Evolutionary conservation across 2,113 vertebrate genomes (phyloP).

Genomic region (Planiliza haematocheilus): DNA sequence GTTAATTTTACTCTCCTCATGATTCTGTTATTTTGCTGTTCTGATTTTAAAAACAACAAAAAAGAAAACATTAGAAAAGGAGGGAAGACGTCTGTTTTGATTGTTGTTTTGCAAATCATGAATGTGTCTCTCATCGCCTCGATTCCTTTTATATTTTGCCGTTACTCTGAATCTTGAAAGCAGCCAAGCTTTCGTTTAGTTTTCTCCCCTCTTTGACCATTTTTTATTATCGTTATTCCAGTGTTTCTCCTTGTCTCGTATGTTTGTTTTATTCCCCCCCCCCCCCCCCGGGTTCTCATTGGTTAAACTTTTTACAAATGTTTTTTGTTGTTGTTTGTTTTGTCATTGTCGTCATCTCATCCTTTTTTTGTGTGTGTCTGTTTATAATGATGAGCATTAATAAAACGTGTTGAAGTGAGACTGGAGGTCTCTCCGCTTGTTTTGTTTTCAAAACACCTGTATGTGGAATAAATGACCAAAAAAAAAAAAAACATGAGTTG

Average conservation of each 20-base stretch:
- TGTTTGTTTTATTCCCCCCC: conserved; percentile 58
- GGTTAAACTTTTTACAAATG: conserved; percentile 48
- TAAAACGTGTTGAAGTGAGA: conserved; percentile 57
- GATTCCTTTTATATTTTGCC: conserved; percentile 35
- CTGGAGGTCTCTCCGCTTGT: conserved; percentile 55
- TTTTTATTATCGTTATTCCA: conserved; percentile 5
- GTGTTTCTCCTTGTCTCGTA: conserved; percentile 23
- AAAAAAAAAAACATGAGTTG: conserved; percentile 60
- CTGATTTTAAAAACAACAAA: conserved; percentile 45
- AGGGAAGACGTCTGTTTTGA: conserved; percentile 58
- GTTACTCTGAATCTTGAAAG: conserved; percentile 4
- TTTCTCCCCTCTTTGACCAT: neutral
- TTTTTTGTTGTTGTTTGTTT: conserved; percentile 54
- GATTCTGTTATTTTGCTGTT: conserved; percentile 47
- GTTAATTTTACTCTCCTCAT: conserved; percentile 53
- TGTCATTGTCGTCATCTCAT: conserved; percentile 74
- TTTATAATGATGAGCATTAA: conserved; percentile 70
- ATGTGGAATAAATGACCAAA: conserved; percentile 82
- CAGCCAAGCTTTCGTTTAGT: neutral
- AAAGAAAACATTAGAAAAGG: conserved; percentile 16
- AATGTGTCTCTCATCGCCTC: conserved; percentile 66
- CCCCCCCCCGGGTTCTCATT: conserved; percentile 59
- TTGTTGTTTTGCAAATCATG: conserved; percentile 74
- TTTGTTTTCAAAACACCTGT: conserved; percentile 78
- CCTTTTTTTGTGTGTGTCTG: conserved; percentile 65